Evolutionary conservation across 1,140 invertebrate genomes (phyloP).

Genomic region (Pseudobourletiella spinata): DNA sequence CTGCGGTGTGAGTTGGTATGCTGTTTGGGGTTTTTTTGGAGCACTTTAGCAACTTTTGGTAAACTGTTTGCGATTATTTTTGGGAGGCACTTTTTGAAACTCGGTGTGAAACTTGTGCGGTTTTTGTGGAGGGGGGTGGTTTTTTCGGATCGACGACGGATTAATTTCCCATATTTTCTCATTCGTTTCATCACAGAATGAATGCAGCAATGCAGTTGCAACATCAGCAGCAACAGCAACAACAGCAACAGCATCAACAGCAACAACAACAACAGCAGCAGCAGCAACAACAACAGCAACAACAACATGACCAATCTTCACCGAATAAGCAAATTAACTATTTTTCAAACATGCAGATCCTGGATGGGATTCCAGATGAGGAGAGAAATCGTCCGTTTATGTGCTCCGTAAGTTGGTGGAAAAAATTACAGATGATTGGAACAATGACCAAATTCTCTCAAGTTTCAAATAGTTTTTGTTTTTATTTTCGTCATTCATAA

Average conservation of each 20-base stretch:
- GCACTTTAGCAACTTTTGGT: too few species aligned
- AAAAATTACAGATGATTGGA: not conserved
- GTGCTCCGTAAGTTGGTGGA: not conserved
- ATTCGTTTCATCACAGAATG: too few species aligned
- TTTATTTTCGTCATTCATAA: not conserved
- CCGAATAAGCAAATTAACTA: not conserved
- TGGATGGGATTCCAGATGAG: not conserved
- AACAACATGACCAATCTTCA: not conserved
- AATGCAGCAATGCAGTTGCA: not conserved
- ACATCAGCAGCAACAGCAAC: not conserved
- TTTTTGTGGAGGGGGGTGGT: too few species aligned
- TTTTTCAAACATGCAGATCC: not conserved
- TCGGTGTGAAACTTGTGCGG: too few species aligned
- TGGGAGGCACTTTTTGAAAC: too few species aligned
- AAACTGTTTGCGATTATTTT: too few species aligned
- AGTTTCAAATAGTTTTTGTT: not conserved
- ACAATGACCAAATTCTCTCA: not conserved
- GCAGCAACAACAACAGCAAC: not conserved
- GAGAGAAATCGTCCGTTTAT: conserved; percentile 4
- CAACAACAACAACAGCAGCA: not conserved
- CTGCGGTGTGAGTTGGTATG: too few species aligned
- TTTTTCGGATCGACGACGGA: not conserved
- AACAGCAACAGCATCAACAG: not conserved
- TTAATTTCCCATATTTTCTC: too few species aligned
- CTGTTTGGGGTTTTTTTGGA: too few species aligned